Evolutionary conservation across 2,113 vertebrate genomes (phyloP), one percentile per base, ranked within the genome.

Genomic region (Tamias sibiricus): DNA sequence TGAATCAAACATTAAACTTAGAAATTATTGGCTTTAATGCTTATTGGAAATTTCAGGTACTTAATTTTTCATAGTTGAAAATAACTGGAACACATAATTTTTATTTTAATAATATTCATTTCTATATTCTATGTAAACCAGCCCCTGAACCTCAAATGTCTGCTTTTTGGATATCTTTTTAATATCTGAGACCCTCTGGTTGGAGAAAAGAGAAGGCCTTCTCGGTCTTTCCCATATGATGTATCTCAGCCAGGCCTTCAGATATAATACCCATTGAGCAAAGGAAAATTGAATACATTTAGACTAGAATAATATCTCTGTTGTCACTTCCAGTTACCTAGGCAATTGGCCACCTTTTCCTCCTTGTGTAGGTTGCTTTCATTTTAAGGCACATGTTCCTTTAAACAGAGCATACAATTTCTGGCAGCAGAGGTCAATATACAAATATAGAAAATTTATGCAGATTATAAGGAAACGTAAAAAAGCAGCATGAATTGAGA

Each of bases 251-350:
- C 28, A 89, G 44, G n/a, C 14, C 40, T 94, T 96, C 74, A 88
- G 4, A 88, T 87, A 66, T 71, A 54, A 93, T 88, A 89, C 24
- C 35, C 30, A 71, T 44, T 91, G 54, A 88, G 49, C 42, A 96
- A 93, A 83, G 47, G 44, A 75, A 94, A 93, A 44, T 20, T 32
- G 57, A 89, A 93, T 72, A 6, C 35, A 83, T 66, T 95, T 77
- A 74, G 86, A 93, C 13, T 89, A 83, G 64, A 96, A 88, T 83
- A 75, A 96, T 81, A 94, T 76, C n/a, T 89, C 44, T 96, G 57
- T 93, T 87, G 93, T 83, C 91, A 94, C 54, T 85, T 79, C 8
- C 8, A 95, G 84, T 93, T 93, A 97, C 49, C 49, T 87, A 89
- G 49, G 66, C 69, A 89, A 94, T 59, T 86, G 89, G 74, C 81